Percentiles rank a stretch among this genome's conserved stretches.
Evolutionary conservation across 1,140 invertebrate species (phyloP).

Genomic region (Leptonema lineaticorne): DNA sequence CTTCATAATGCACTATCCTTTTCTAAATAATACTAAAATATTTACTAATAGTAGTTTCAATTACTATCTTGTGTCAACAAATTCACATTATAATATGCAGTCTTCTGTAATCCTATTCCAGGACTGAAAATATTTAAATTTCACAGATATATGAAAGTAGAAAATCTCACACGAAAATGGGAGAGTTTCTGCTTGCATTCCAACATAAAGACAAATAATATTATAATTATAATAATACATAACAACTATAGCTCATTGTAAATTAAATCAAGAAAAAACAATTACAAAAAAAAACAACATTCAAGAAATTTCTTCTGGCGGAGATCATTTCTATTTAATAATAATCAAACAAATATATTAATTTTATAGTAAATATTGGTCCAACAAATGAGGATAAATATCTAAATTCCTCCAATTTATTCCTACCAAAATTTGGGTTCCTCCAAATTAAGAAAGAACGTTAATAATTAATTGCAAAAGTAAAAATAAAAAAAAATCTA

Average conservation of each 20-base stretch:
- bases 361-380: slow-evolving; percentile 37
- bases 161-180: not conserved
- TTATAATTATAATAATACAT: slow-evolving; percentile 7
- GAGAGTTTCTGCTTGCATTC: not conserved
- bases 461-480: slow-evolving; percentile 25
- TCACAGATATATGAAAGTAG: not conserved
- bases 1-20: slow-evolving; percentile 15
- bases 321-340: slow-evolving; percentile 37
- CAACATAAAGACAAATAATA: not conserved
- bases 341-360: slow-evolving; percentile 38
- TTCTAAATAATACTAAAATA: slow-evolving; percentile 18
- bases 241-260: slow-evolving; percentile 24
- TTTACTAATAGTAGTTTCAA: slow-evolving; percentile 11
- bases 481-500: slow-evolving; percentile 21
- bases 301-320: slow-evolving; percentile 35
- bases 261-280: slow-evolving; percentile 19
- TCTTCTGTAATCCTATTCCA: slow-evolving; percentile 23
- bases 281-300: slow-evolving; percentile 35
- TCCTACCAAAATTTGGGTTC: slow-evolving; percentile 24
- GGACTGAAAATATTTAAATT: slow-evolving; percentile 3
- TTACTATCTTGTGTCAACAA: slow-evolving; percentile 13
- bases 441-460: slow-evolving; percentile 17
- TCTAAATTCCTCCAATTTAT: slow-evolving; percentile 23
- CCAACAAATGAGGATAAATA: slow-evolving; percentile 36
- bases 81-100: slow-evolving; percentile 21